Conservation (phyloP, 2,888 invertebrate genomes). For the Apotomis turbidana region DNA sequence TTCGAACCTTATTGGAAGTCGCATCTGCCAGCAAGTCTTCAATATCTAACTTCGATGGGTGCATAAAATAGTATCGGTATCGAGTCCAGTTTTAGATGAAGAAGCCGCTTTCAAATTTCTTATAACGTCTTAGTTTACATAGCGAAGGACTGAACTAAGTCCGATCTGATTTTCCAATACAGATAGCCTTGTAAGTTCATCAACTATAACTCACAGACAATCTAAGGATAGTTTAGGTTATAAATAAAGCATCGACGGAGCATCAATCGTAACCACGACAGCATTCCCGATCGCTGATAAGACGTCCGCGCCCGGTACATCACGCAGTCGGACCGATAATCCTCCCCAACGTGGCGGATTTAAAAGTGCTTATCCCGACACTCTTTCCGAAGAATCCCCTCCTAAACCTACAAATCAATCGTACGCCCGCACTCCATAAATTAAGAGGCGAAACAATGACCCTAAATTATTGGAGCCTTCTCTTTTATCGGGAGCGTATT, state of each 20-base stretch:
- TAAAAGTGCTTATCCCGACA: constrained; percentile 70
- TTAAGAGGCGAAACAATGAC: constrained; percentile 81
- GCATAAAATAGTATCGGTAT: too few species aligned
- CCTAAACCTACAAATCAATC: constrained; percentile 81
- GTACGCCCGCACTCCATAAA: constrained; percentile 80
- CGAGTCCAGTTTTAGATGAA: too few species aligned
- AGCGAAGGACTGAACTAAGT: not conserved
- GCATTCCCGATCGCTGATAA: constrained; percentile 38
- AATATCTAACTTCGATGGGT: too few species aligned
- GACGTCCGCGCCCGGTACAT: constrained; percentile 47
- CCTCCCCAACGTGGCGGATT: constrained; percentile 55
- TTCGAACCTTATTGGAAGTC: not conserved
- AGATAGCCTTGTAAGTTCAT: constrained; percentile 29
- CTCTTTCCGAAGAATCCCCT: constrained; percentile 66
- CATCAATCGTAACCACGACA: constrained; percentile 33
- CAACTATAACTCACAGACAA: constrained; percentile 20
- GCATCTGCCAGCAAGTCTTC: too few species aligned
- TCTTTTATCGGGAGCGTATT: constrained; percentile 74
- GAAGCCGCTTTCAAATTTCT: too few species aligned
- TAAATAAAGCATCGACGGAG: constrained; percentile 33
- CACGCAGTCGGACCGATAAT: constrained; percentile 48
- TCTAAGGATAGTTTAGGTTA: constrained; percentile 24
- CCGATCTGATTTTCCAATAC: constrained; percentile 10
- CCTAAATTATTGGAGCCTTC: constrained; percentile 81
- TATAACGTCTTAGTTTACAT: constrained; percentile 2